Percentiles rank a stretch among this genome's conserved stretches.
Conservation (phyloP, 1,140 invertebrate species). For the Drosophila cardini region DNA sequence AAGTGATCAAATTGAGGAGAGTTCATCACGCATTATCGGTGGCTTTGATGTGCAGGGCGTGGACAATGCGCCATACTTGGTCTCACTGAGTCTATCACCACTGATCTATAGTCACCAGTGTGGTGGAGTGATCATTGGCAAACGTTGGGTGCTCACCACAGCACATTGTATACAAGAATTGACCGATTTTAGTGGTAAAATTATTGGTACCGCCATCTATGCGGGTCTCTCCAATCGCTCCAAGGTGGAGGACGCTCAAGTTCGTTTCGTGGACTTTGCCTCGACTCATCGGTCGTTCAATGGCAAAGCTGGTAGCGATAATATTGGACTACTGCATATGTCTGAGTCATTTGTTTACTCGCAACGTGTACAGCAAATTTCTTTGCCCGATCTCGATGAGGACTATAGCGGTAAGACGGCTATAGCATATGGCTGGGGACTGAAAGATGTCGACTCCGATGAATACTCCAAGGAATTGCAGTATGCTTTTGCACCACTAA, state of each 20-base stretch:
- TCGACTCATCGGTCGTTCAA: constrained; percentile 65
- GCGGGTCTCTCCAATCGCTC: constrained; percentile 70
- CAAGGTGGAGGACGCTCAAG: constrained; percentile 61
- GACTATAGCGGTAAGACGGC: constrained; percentile 62
- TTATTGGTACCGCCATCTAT: constrained; percentile 60
- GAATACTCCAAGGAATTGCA: constrained; percentile 82
- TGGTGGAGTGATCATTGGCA: constrained; percentile 87
- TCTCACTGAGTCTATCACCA: constrained; percentile 86
- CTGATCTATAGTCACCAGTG: constrained; percentile 86
- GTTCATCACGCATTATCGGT: constrained; percentile 57
- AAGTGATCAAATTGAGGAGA: constrained; percentile 22
- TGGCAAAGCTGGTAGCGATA: constrained; percentile 70
- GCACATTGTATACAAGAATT: constrained; percentile 85
- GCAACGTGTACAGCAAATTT: constrained; percentile 56
- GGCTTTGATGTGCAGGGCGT: constrained; percentile 71
- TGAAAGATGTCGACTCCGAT: constrained; percentile 73
- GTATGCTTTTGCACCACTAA: constrained; percentile 63
- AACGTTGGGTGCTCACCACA: constrained; percentile 87
- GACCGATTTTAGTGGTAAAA: constrained; percentile 39
- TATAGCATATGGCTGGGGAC: constrained; percentile 85
- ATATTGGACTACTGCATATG: constrained; percentile 75
- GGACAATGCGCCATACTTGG: constrained; percentile 86
- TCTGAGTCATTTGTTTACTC: constrained; percentile 67
- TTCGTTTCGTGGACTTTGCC: constrained; percentile 72
- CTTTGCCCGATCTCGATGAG: constrained; percentile 61